Evolutionary conservation across 92 coral and sea anemone species (phyloP), one percentile per base, ranked within the genome.

Genomic region (Zoanthus gigantus): DNA sequence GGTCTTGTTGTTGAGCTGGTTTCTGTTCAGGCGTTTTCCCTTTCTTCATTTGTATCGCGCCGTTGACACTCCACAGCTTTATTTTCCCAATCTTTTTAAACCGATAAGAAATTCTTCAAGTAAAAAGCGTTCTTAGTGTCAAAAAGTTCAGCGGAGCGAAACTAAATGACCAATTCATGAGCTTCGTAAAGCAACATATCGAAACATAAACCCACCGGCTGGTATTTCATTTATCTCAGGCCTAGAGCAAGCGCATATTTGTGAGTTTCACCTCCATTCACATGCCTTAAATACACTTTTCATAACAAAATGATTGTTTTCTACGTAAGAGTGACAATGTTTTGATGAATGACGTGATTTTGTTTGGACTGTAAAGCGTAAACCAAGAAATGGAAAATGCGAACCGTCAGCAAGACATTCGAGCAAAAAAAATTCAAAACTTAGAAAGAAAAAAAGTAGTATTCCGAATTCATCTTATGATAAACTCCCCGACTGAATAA

Each of bases 251-350:
- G 52, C 11, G 63, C 45, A 45, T 11, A 12, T 47, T 81, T 67
- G 66, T 23, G 85, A 13, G 45, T 50, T 67, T 66, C 28, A n/a
- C 50, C 45, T 18, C 15, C 13, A 71, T 67, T 23, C 66, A 81
- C 85, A 81, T 81, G 85, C 63, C 71, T 80, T 80, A 58, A 80
- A 80, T 80, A 63, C 84, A 61, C 73, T 45, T 42, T 80, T 80
- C 73, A 80, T 66, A 81, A 65, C 61, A 65, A 81, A 71, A 81
- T 81, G 54, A 17, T 31, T 45, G 8, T 45, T 34, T 72, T 16
- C 18, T 10, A 61, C 56, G 74, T 30, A 18, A 34, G 32, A 57
- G 68, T n/a, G 47, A 61, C 12, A 7, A n/a, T 61, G 84, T 80
- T 81, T 81, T 66, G 61, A 63, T 66, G 58, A 81, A 81, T 81